Conservation (phyloP, 2,888 invertebrate species). For the Lacanobia oleracea region DNA sequence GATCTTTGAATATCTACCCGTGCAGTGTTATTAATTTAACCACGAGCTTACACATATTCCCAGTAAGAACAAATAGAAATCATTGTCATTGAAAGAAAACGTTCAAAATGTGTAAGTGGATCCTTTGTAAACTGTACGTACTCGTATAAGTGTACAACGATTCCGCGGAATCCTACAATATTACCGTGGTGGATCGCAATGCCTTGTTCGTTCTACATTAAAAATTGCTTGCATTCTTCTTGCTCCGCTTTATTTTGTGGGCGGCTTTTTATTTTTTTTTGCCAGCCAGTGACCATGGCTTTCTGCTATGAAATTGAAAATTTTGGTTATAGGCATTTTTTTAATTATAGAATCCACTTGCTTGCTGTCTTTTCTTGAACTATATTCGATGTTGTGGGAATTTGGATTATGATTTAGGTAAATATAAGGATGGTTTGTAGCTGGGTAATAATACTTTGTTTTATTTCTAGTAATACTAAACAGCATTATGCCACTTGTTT, state of each 20-base stretch:
- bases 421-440: background rate
- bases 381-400: background rate
- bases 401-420: background rate
- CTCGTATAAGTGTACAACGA: slow-evolving; percentile 61
- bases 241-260: slow-evolving; percentile 83
- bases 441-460: background rate
- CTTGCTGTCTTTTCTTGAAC: slow-evolving; percentile 3
- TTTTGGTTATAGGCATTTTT: slow-evolving; percentile 71
- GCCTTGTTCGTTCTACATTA: slow-evolving; percentile 85
- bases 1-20: too few relatives aligned
- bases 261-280: slow-evolving; percentile 82
- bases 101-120: slow-evolving; percentile 44
- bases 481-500: background rate
- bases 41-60: too few relatives aligned
- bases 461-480: background rate
- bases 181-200: slow-evolving; percentile 76
- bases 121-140: slow-evolving; percentile 26
- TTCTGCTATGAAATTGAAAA: slow-evolving; percentile 81
- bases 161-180: slow-evolving; percentile 79
- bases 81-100: slow-evolving; percentile 34
- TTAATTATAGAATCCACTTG: slow-evolving; percentile 55
- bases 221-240: slow-evolving; percentile 89
- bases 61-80: slow-evolving; percentile 16
- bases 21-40: too few relatives aligned
- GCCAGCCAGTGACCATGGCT: slow-evolving; percentile 74